phyloP scores from a whole-genome alignment of 2,797 vertebrate genomes.

The Falco cherrug region DNA sequence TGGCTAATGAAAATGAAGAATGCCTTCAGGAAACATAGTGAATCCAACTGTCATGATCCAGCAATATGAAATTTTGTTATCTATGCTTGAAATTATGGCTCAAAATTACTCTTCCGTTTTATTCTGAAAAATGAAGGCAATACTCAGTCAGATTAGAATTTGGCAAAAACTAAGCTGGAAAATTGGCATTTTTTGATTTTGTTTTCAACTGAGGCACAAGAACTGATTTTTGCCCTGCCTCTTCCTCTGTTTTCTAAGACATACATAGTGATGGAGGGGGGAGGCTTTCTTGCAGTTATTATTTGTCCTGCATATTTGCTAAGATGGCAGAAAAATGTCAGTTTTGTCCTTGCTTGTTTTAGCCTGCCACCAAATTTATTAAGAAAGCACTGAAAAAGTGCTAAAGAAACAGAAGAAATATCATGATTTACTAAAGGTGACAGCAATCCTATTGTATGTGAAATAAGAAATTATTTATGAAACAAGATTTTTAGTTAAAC shows the following conservation, averaged over 20 bases:
- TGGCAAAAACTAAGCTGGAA: not conserved
- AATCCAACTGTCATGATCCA: not conserved
- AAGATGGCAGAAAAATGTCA: not conserved
- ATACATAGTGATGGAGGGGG: not conserved
- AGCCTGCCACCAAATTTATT: not conserved
- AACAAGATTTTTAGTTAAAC: not conserved
- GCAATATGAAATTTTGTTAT: not conserved
- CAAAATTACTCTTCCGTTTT: not conserved
- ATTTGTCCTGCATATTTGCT: not conserved
- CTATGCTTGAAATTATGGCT: not conserved
- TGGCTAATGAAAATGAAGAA: constrained; percentile 13
- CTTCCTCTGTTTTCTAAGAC: not conserved
- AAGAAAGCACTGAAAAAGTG: not conserved
- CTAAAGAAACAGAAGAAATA: not conserved
- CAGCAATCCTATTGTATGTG: not conserved
- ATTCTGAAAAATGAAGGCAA: not conserved
- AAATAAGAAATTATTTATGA: not conserved
- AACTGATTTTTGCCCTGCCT: not conserved
- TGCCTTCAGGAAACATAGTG: not conserved
- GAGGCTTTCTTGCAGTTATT: not conserved
- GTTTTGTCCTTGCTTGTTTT: not conserved
- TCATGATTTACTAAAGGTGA: not conserved
- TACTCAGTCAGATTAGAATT: not conserved
- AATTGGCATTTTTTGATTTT: not conserved
- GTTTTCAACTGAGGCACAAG: not conserved